phyloP scores from a whole-genome alignment of 2,888 invertebrate species.

The Panopea generosa region DNA sequence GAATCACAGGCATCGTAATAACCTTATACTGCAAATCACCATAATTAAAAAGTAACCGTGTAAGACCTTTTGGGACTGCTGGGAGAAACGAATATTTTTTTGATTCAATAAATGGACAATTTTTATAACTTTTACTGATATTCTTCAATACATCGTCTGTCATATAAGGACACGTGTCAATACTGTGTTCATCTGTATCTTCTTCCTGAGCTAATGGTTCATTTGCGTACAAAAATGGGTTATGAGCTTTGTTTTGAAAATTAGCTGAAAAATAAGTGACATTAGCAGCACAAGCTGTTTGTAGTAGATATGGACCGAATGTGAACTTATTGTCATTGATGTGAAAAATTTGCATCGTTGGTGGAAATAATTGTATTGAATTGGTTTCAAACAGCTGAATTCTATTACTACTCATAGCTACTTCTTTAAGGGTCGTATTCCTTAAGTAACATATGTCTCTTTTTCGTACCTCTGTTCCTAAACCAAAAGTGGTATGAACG shows the following conservation, averaged over 20 bases:
- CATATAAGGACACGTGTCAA: slow-evolving; percentile 29
- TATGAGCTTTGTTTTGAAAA: slow-evolving; percentile 12
- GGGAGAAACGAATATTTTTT: not conserved
- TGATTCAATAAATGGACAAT: slow-evolving; percentile 14
- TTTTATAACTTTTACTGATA: not conserved
- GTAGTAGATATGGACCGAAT: slow-evolving; percentile 41
- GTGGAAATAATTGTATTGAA: slow-evolving; percentile 18
- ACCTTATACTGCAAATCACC: slow-evolving; percentile 20
- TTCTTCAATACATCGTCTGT: slow-evolving; percentile 6
- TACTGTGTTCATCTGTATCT: not conserved
- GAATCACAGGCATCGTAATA: not conserved
- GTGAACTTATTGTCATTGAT: slow-evolving; percentile 41
- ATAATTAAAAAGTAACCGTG: slow-evolving; percentile 6
- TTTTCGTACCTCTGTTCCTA: slow-evolving; percentile 9
- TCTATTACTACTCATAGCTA: slow-evolving; percentile 31
- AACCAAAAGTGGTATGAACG: slow-evolving; percentile 40
- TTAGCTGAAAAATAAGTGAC: slow-evolving; percentile 1
- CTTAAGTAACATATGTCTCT: slow-evolving; percentile 45
- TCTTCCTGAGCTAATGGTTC: no score
- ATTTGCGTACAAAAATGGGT: not conserved
- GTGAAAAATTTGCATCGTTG: slow-evolving; percentile 15
- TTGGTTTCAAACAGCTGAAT: slow-evolving; percentile 31
- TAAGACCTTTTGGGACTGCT: not conserved
- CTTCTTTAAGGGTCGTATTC: slow-evolving; percentile 39
- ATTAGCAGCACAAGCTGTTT: slow-evolving; percentile 21